A percentile compares a stretch with the other conserved stretches of the same genome.
phyloP scores from a whole-genome alignment of 2,113 vertebrate genomes.

The Tympanuchus pallidicinctus region DNA sequence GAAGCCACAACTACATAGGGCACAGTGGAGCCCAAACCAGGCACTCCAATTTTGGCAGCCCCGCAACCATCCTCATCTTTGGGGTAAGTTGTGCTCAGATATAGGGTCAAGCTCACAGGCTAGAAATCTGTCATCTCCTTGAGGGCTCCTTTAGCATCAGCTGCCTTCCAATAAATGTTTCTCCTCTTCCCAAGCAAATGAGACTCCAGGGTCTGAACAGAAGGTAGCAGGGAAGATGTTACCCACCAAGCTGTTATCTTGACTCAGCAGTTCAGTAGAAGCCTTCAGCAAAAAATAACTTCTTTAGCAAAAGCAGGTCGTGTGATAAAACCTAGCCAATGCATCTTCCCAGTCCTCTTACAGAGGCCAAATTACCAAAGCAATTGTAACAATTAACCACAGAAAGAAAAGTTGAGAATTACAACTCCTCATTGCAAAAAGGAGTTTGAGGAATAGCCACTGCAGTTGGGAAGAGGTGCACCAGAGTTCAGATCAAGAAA shows the following conservation, averaged over 20 bases:
- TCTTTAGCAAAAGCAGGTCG: constrained; percentile 13
- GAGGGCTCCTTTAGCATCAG: constrained; percentile 34
- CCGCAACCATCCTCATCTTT: not conserved
- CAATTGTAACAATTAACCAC: constrained; percentile 21
- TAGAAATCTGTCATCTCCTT: rapidly evolving
- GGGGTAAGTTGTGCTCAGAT: rapidly evolving
- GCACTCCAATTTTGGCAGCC: not conserved
- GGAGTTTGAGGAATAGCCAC: not conserved
- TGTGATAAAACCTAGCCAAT: constrained; percentile 43
- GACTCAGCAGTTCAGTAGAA: constrained; percentile 54
- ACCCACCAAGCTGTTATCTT: constrained; percentile 40
- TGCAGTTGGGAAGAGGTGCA: not conserved
- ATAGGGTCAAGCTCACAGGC: not conserved
- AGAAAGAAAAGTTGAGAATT: not conserved
- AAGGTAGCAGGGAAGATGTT: constrained; percentile 43
- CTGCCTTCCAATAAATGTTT: constrained; percentile 46
- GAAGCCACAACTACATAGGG: not conserved
- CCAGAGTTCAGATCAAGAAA: not conserved
- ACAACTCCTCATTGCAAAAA: not conserved
- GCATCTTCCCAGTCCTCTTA: constrained; percentile 3
- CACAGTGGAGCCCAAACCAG: not conserved
- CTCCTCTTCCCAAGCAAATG: constrained; percentile 35
- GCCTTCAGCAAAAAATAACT: constrained; percentile 39
- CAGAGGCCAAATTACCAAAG: constrained; percentile 4
- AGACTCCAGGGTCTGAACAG: constrained; percentile 67